Base-by-base conservation (phyloP, 2,113 vertebrate species). In the Psephotus haematonotus region DNA sequence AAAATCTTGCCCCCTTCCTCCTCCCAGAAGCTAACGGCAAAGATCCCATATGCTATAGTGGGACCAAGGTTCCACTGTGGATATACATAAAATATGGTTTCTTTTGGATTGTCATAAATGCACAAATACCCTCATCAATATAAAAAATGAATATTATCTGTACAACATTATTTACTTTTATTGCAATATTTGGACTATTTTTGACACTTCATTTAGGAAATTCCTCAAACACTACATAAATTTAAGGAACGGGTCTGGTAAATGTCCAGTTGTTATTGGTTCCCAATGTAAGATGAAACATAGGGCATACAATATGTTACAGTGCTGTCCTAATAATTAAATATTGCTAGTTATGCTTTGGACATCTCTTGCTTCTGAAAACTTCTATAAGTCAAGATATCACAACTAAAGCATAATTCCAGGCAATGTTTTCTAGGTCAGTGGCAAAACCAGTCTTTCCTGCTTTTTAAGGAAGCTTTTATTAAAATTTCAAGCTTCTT, bases 151-250 rank as follows among this genome's bases (percentile, higher is more conserved):
- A 53, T 89, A 49, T 88, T 91, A 92, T 82, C 39, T 59, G 44
- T 82, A 60, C 86, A 37, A 47, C 24, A 20, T 62, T 91, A 74
- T 91, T 95, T 95, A 94, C 79, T 43, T 81, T 92, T 90, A 67
- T 80, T 92, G 27, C 16, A 2, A 62, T 94, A 91, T 91, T 92
- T 93, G 65, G 70, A 68, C 49, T 74, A 47, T 87, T 91, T 85
- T 53, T 1, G 22, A 90, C 53, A 82, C 67, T 94, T 80, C 23
- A 13, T 41, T 41, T 75, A 87, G 57, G 20, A 95, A 88, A 93
- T 89, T 85, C 74, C 67, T 94, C 70, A 91, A 91, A 76, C 46
- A 62, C 49, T 82, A 23, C 85, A 87, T 93, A 96, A 88, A 94
- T 95, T 93, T 92, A 70, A 55, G 63, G 43, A 88, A 88, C 59